Percentiles rank a stretch among this genome's conserved stretches.
phyloP scores from a whole-genome alignment of 2,888 invertebrate genomes.

The Labia minor region DNA sequence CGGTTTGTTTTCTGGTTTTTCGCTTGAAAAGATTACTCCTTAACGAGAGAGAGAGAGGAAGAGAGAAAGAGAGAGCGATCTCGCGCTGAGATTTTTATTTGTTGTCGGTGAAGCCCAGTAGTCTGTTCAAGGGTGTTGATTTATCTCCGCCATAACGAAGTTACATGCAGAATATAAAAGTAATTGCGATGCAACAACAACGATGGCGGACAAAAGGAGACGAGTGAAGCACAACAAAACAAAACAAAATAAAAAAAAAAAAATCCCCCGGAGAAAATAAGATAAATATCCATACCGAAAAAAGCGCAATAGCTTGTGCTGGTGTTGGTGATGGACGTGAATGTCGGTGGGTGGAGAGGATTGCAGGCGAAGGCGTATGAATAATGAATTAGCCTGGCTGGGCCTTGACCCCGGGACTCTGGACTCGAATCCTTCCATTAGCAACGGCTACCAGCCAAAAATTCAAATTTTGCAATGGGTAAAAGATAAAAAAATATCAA shows the following conservation, averaged over 20 bases:
- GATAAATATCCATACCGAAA: conserved; percentile 8
- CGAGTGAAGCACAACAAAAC: neutral
- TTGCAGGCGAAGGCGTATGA: conserved; percentile 13
- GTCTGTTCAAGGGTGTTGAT: neutral
- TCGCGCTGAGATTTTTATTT: neutral
- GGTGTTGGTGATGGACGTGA: conserved; percentile 6
- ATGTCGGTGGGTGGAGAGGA: conserved; percentile 13
- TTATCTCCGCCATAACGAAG: neutral
- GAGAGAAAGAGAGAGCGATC: no score
- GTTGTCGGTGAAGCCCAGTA: neutral
- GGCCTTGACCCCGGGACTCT: conserved; percentile 2
- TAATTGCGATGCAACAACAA: conserved; percentile 3
- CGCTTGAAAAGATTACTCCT: no score
- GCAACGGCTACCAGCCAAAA: neutral
- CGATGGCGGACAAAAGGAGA: neutral
- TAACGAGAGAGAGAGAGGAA: no score
- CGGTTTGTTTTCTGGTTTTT: no score
- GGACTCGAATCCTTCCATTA: neutral
- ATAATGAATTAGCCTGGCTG: conserved; percentile 6
- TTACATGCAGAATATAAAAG: conserved; percentile 13
- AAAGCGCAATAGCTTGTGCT: neutral
- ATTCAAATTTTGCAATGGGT: no score
- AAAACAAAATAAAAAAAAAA: neutral
- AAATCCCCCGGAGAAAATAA: conserved; percentile 8
- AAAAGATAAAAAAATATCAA: no score